Percentiles rank a stretch among this genome's conserved stretches.
Evolutionary conservation across 2,113 vertebrate species (phyloP).

Genomic region (Hypomesus transpacificus): DNA sequence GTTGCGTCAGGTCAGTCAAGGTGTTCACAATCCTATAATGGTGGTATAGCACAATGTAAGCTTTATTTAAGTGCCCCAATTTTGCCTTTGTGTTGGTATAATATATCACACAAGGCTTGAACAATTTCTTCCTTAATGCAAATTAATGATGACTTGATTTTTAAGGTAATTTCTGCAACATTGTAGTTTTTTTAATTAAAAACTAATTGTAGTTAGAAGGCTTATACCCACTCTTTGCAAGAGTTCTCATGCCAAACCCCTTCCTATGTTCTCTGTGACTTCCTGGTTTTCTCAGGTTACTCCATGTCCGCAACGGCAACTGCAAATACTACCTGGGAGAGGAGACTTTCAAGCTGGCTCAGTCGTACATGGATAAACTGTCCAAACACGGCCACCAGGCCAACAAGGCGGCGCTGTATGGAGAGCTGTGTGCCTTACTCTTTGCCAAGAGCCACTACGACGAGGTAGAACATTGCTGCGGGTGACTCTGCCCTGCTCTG

Average conservation of each 20-base stretch:
- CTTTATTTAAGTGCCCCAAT: too few species aligned
- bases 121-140: too few species aligned
- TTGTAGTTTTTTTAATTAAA: too few species aligned
- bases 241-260: too few species aligned
- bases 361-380: conserved; percentile 96
- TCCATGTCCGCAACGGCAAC: conserved; percentile 96
- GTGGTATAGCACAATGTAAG: neutral
- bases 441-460: conserved; percentile 99
- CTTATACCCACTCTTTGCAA: too few species aligned
- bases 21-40: neutral
- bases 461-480: conserved; percentile 71
- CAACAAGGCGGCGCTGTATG: conserved; percentile 96
- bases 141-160: too few species aligned
- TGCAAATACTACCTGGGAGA: conserved; percentile 97
- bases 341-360: conserved; percentile 95
- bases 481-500: neutral
- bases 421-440: conserved; percentile 92
- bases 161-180: too few species aligned
- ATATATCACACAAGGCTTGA: too few species aligned
- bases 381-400: conserved; percentile 94
- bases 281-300: conserved; percentile 73
- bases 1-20: conserved; percentile 89
- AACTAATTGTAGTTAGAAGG: too few species aligned
- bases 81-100: too few species aligned
- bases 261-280: neutral